Percentiles rank a stretch among this genome's conserved stretches.
Conservation (phyloP, 2,797 vertebrate genomes). For the Poecilia gillii region DNA sequence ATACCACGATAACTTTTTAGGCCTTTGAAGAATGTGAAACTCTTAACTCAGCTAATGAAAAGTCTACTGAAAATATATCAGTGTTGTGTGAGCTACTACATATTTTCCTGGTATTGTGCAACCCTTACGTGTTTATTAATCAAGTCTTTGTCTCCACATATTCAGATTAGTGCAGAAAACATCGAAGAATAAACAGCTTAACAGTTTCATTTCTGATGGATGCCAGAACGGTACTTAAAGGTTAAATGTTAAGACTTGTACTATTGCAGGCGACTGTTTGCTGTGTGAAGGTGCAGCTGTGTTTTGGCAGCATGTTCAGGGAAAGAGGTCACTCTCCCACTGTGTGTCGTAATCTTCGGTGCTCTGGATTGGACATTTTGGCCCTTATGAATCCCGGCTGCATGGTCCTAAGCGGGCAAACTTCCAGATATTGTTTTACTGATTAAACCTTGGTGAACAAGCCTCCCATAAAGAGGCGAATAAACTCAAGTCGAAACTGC, state of each 20-base stretch:
- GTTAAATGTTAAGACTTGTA: not conserved
- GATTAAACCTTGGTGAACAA: constrained; percentile 10
- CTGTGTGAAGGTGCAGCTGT: not conserved
- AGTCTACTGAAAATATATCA: not conserved
- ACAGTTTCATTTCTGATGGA: constrained; percentile 2
- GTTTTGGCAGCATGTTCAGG: constrained; percentile 4
- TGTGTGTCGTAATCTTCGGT: constrained; percentile 1
- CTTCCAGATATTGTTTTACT: constrained; percentile 1
- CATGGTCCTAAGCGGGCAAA: not conserved
- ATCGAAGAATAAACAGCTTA: not conserved
- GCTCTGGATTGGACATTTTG: constrained; percentile 6
- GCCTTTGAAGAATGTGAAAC: not conserved
- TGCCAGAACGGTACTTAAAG: not conserved
- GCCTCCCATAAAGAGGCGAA: not conserved
- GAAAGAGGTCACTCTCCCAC: constrained; percentile 13
- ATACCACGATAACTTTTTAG: not conserved
- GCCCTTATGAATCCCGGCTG: not conserved
- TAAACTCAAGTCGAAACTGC: not conserved
- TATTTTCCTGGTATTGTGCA: not conserved
- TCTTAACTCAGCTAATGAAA: not conserved
- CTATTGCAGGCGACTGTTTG: not conserved
- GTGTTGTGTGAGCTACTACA: not conserved
- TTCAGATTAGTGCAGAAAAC: not conserved
- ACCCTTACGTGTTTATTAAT: not conserved
- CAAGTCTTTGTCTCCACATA: not conserved